phyloP scores from a whole-genome alignment of 2,113 vertebrate genomes.

The Ptychochromis oligacanthus region DNA sequence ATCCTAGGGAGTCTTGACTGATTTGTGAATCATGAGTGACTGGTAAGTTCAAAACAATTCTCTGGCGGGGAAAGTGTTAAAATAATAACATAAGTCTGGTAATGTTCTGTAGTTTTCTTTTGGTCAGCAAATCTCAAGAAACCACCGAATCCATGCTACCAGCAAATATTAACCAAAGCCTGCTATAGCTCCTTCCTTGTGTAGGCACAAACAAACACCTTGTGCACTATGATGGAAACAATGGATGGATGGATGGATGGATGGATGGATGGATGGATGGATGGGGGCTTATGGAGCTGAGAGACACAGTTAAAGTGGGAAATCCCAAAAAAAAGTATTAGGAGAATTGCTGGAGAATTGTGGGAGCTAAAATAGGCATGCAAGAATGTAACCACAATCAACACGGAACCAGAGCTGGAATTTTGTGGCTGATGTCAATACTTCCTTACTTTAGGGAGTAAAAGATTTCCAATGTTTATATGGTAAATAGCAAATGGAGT shows the following conservation, averaged over 20 bases:
- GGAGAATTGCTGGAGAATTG: no score
- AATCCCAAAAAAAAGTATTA: accelerated
- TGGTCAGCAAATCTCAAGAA: neutral
- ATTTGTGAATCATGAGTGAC: no score
- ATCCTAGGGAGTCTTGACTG: no score
- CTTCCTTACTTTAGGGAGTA: neutral
- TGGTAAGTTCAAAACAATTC: no score
- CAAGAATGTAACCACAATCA: neutral
- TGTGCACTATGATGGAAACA: no score
- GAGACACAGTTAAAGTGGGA: neutral
- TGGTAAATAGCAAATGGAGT: no score
- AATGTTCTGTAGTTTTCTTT: neutral
- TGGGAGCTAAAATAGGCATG: neutral
- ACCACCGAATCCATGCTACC: neutral
- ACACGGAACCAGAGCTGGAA: neutral
- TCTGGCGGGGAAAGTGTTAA: no score
- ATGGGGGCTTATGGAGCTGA: neutral
- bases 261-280: no score
- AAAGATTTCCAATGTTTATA: no score
- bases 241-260: no score
- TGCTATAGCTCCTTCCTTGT: neutral
- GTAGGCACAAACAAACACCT: neutral
- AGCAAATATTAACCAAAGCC: neutral
- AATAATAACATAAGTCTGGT: neutral
- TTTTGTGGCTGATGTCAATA: neutral